A percentile compares a stretch with the other conserved stretches of the same genome.
Conservation (phyloP, 2,888 invertebrate species). For the Limnephilus auricula region DNA sequence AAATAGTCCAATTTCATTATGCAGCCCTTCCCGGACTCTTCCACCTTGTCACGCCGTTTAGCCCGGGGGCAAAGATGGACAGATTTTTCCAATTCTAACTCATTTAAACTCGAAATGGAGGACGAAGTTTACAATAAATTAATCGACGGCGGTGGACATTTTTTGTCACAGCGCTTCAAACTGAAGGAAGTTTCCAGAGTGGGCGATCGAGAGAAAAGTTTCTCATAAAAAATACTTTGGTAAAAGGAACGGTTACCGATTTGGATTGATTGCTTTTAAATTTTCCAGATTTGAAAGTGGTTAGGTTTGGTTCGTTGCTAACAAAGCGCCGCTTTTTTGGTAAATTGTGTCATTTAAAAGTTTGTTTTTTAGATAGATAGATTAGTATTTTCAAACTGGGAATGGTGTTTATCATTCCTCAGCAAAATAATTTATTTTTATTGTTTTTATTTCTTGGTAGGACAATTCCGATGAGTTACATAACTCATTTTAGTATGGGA, state of each 20-base stretch:
- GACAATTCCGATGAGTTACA: too few relatives aligned
- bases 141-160: conserved; percentile 57
- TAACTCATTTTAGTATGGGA: too few relatives aligned
- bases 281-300: not conserved
- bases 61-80: conserved; percentile 56
- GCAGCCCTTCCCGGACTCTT: not conserved
- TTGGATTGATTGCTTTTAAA: conserved; percentile 17
- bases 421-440: not conserved
- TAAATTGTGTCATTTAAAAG: not conserved
- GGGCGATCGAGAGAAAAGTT: conserved; percentile 24
- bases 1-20: not conserved
- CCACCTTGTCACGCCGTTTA: not conserved
- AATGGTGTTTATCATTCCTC: not conserved
- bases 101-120: conserved; percentile 57
- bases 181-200: not conserved
- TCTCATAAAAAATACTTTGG: conserved; percentile 10
- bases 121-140: conserved; percentile 65
- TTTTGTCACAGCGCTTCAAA: conserved; percentile 54
- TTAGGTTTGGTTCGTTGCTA: not conserved
- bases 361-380: not conserved
- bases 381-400: not conserved
- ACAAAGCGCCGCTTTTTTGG: not conserved
- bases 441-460: not conserved
- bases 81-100: conserved; percentile 64
- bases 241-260: conserved; percentile 16